Evolutionary conservation across 2,888 invertebrate species (phyloP), one percentile per base, ranked within the genome.

Genomic region (Microdon myrmicae): DNA sequence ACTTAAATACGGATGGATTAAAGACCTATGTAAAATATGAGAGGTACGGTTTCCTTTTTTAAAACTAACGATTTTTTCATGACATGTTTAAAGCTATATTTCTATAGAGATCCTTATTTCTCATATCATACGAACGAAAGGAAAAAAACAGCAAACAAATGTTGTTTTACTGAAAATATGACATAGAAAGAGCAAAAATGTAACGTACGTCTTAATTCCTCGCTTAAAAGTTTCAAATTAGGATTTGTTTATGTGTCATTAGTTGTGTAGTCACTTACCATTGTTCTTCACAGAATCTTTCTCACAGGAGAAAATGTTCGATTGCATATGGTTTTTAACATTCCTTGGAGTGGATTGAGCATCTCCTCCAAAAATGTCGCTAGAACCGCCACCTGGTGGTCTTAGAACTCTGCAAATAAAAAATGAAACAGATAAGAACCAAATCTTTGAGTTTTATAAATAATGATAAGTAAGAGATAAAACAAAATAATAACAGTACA

Each of bases 341-440:
- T 72, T 72, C 53, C 80, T 75, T 55, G 80, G 79, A 47, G 80
- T 79, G 68, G 75, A 74, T 41, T 74, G 74, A 67, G 73, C 67
- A 58, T 78, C 78, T 47, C 73, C 68, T 44, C 79, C 79, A 70
- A 85, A 85, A 72, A 85, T 83, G 75, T 84, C 84, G 71, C 83
- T 84, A 70, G 83, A 83, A n/a, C 83, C 85, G 69, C 86, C 86
- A 67, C 85, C 86, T 69, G 86, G 86, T 67, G 86, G 84, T 74
- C 85, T 84, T 74, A 85, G 73, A 55, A 86, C 86, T 80, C 86
- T 87, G 75, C 2, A 81, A 82, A 70, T 70, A 68, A 60, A 61
- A 55, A n/a, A 8, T 6, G 2, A 9, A n/a, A 8, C 16, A 38
- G 9, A 38, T 6, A 17, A 37, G 20, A 37, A 34, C 13, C 12